Evolutionary conservation across 2,113 vertebrate species (phyloP).

Genomic region (Meriones unguiculatus): DNA sequence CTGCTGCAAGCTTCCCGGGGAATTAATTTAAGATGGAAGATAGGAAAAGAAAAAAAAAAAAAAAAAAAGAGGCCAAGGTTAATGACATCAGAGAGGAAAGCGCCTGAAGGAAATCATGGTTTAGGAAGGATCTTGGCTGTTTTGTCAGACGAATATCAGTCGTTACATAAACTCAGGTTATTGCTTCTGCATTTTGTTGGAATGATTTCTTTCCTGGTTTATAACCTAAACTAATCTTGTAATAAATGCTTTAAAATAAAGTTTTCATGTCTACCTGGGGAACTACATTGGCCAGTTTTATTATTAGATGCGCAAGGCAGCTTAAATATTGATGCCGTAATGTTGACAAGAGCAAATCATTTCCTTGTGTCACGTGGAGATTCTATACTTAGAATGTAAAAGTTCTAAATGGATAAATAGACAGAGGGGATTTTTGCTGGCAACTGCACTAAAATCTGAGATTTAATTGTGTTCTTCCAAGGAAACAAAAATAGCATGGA

Average conservation of each 20-base stretch:
- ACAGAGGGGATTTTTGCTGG: background rate
- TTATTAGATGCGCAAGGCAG: conserved; percentile 53
- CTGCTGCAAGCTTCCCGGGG: conserved; percentile 87
- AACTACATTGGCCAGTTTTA: conserved; percentile 46
- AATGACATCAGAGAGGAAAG: conserved; percentile 86
- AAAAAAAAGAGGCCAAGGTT: conserved; percentile 84
- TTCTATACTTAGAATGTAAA: conserved; percentile 52
- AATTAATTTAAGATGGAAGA: conserved; percentile 91
- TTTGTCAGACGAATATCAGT: conserved; percentile 80
- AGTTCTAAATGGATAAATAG: conserved; percentile 44
- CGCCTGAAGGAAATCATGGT: conserved; percentile 81
- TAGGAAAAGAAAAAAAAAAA: conserved; percentile 81
- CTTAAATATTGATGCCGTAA: conserved; percentile 65
- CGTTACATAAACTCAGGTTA: conserved; percentile 71
- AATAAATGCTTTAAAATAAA: conserved; percentile 57
- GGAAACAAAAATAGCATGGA: conserved; percentile 41
- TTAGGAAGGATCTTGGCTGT: conserved; percentile 78
- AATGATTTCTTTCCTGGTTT: conserved; percentile 72
- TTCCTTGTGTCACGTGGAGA: background rate
- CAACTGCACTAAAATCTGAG: conserved; percentile 47
- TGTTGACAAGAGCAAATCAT: conserved; percentile 62
- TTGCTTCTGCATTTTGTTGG: conserved; percentile 61
- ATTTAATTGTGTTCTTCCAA: conserved; percentile 68
- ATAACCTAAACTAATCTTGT: conserved; percentile 70
- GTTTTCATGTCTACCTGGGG: conserved; percentile 43